Base-by-base conservation (phyloP, 2,888 invertebrate genomes). In the Sepiola atlantica region DNA sequence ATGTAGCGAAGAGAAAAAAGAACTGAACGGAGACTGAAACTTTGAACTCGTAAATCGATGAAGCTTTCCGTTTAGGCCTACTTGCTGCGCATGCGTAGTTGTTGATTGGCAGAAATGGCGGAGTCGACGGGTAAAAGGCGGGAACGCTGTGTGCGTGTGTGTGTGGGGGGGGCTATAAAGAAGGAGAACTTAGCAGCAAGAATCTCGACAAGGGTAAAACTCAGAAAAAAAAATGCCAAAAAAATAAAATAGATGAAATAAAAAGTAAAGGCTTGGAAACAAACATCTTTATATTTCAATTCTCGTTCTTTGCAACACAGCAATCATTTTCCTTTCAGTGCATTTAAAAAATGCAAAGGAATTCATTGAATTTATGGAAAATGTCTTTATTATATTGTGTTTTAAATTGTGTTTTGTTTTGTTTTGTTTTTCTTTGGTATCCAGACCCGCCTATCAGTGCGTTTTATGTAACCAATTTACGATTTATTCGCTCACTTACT, bases 51-150 rank as follows among this genome's bases (percentile, higher is more conserved):
- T n/a, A n/a, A 77, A 77, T 77, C 77, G 77, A 77, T 77, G 77
- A 77, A 77, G 32, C 77, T 77, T 77, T n/a, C n/a, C 77, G 77
- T 77, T 77, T n/a, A 77, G 32, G 77, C 32, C n/a, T 77, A 77
- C n/a, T 77, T 77, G 77, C 77, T 77, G 77, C 77, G 77, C 77
- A 77, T 77, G 77, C 77, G 77, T 32, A 77, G 77, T 77, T 77
- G 77, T 77, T 77, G 77, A 77, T 77, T 77, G 77, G n/a, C 32
- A 32, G n/a, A 32, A 32, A 77, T n/a, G n/a, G 77, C n/a, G 77
- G n/a, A n/a, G 77, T 77, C n/a, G 77, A 77, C 32, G 77, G 77
- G 77, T n/a, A 45, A 45, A 45, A 45, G 45, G 45, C 45, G 45
- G 45, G 8, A 45, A 8, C 2, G 8, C 45, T 4, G 45, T 45